Conservation (phyloP, 53 echinoderm and acorn worm species). For the Paracentrotus lividus region DNA sequence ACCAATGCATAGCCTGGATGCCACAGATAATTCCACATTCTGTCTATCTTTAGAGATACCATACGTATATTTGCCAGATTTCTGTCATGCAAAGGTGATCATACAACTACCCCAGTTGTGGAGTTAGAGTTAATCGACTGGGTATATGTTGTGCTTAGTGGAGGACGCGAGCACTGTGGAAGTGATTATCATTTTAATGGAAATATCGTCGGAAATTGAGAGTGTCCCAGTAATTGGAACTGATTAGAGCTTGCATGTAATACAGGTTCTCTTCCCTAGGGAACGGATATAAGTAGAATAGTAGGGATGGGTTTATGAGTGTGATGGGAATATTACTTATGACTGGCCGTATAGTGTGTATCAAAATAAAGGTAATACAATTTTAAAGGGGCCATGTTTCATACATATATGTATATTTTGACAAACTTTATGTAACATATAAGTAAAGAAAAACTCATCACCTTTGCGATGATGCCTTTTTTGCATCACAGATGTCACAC, state of each 20-base stretch:
- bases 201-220: constrained; percentile 42
- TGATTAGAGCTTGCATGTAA: constrained; percentile 15
- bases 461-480: too few relatives aligned
- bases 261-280: background rate
- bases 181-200: constrained; percentile 48
- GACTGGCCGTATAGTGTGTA: too few relatives aligned
- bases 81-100: constrained; percentile 21
- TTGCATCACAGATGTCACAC: too few relatives aligned
- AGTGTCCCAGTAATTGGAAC: constrained; percentile 16
- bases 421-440: too few relatives aligned
- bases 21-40: constrained; percentile 9
- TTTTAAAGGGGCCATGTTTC: too few relatives aligned
- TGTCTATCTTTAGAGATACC: background rate
- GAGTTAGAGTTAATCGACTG: constrained; percentile 31
- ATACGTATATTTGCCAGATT: background rate
- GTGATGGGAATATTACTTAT: background rate
- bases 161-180: background rate
- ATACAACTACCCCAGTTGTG: background rate
- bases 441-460: too few relatives aligned
- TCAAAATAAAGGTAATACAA: too few relatives aligned
- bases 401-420: too few relatives aligned
- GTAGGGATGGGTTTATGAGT: background rate
- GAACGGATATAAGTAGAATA: background rate
- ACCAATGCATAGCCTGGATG: background rate
- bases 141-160: background rate